phyloP scores from a whole-genome alignment of 2,113 vertebrate species.

The Atractosteus spatula region DNA sequence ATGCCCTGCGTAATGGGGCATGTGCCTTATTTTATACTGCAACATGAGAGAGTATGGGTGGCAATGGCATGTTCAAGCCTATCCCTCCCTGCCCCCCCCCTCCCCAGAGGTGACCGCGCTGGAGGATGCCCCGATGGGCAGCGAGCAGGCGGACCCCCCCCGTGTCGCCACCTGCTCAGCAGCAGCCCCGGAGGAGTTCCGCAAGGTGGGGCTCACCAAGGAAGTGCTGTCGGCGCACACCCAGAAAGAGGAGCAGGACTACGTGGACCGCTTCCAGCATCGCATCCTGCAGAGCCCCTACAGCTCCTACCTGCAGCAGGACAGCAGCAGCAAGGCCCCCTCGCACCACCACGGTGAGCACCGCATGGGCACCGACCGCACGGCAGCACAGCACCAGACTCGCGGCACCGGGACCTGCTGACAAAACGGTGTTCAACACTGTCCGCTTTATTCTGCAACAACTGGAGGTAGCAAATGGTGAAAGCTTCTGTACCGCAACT shows the following conservation, averaged over 20 bases:
- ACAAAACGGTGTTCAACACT: too few relatives aligned
- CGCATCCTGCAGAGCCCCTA: conserved; percentile 77
- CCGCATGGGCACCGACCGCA: neutral
- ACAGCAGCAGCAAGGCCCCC: conserved; percentile 60
- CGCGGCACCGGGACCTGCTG: too few relatives aligned
- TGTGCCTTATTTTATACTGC: too few relatives aligned
- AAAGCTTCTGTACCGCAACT: too few relatives aligned
- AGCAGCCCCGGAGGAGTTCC: conserved; percentile 53
- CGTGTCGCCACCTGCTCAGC: conserved; percentile 29
- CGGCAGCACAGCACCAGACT: neutral
- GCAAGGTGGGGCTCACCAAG: conserved; percentile 74
- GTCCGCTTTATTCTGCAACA: too few relatives aligned
- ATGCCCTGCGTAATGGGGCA: too few relatives aligned
- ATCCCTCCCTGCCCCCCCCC: conserved; percentile 1
- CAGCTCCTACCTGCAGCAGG: conserved; percentile 73
- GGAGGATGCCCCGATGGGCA: conserved; percentile 63
- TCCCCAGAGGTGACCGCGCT: conserved; percentile 69
- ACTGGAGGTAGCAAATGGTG: too few relatives aligned
- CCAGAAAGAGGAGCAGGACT: conserved; percentile 83
- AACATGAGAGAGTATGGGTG: too few relatives aligned
- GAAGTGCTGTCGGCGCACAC: conserved; percentile 81
- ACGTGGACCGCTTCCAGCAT: conserved; percentile 75
- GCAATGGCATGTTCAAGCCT: too few relatives aligned
- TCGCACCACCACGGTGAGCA: conserved; percentile 68
- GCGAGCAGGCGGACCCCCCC: conserved; percentile 62